Evolutionary conservation across 2,113 vertebrate species (phyloP).

Genomic region (Hippotragus niger): DNA sequence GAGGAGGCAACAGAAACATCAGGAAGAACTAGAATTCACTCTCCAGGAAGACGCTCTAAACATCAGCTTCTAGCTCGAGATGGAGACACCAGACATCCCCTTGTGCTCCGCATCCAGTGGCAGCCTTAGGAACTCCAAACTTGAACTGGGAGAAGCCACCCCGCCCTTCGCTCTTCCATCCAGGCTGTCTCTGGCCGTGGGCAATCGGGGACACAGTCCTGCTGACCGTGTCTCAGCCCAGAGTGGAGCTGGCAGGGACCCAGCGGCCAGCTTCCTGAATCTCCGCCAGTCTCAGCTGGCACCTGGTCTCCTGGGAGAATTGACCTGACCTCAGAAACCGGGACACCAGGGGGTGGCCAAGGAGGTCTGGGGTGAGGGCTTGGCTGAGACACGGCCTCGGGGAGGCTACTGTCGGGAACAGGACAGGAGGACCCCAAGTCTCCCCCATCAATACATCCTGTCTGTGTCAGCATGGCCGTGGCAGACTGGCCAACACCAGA

Average conservation of each 20-base stretch:
- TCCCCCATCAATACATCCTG: not conserved
- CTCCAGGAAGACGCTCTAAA: not conserved
- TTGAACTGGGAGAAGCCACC: not conserved
- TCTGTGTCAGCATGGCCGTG: not conserved
- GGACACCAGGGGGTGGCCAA: not conserved
- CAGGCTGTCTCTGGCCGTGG: not conserved
- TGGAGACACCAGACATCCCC: not conserved
- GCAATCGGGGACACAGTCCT: not conserved
- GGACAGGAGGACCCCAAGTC: not conserved
- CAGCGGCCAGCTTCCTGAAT: not conserved
- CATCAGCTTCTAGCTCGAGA: not conserved
- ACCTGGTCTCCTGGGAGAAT: not conserved
- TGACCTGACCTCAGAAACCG: not conserved
- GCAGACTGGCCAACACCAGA: not conserved
- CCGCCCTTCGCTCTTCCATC: not conserved
- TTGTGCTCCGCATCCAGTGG: not conserved
- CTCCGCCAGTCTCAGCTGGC: not conserved
- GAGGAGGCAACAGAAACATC: not conserved
- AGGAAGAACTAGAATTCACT: not conserved
- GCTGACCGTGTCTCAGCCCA: not conserved
- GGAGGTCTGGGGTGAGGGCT: not conserved
- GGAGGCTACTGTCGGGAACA: not conserved
- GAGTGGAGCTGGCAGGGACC: accelerated
- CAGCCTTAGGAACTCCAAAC: not conserved
- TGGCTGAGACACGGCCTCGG: not conserved